Conservation (phyloP, 2,113 vertebrate genomes). For the Clarias magur region DNA sequence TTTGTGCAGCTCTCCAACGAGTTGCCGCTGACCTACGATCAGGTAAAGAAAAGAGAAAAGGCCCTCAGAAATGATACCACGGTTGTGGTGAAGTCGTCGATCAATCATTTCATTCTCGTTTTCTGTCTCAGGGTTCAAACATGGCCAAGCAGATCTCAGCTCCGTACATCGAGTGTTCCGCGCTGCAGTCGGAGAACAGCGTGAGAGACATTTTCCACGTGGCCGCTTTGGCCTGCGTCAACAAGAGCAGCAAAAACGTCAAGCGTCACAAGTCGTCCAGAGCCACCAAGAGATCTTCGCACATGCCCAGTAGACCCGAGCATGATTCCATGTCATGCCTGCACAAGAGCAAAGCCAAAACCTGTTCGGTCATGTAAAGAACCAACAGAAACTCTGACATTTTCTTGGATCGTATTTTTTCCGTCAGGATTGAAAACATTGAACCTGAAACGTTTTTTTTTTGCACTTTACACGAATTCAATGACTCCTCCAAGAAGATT, state of each 20-base stretch:
- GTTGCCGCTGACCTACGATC: slow-evolving; percentile 86
- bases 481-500: slow-evolving; percentile 4
- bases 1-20: slow-evolving; percentile 85
- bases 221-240: slow-evolving; percentile 88
- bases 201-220: slow-evolving; percentile 93
- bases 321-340: slow-evolving; percentile 75
- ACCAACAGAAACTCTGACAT: slow-evolving; percentile 9
- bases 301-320: slow-evolving; percentile 81
- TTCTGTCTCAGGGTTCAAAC: slow-evolving; percentile 78
- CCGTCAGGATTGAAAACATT: slow-evolving; percentile 22
- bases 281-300: slow-evolving; percentile 83
- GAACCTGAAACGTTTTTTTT: slow-evolving; percentile 21
- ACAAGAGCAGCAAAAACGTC: slow-evolving; percentile 84
- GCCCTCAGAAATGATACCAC: neutral
- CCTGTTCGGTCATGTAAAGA: slow-evolving; percentile 82
- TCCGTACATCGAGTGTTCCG: slow-evolving; percentile 89
- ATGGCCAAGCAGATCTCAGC: slow-evolving; percentile 89
- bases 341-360: slow-evolving; percentile 90
- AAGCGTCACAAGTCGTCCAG: slow-evolving; percentile 86
- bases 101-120: neutral
- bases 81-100: neutral
- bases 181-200: slow-evolving; percentile 88
- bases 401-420: neutral
- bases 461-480: slow-evolving; percentile 41
- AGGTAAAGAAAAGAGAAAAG: slow-evolving; percentile 67